Conservation (phyloP, 2,888 invertebrate species). For the Elysia crispata region DNA sequence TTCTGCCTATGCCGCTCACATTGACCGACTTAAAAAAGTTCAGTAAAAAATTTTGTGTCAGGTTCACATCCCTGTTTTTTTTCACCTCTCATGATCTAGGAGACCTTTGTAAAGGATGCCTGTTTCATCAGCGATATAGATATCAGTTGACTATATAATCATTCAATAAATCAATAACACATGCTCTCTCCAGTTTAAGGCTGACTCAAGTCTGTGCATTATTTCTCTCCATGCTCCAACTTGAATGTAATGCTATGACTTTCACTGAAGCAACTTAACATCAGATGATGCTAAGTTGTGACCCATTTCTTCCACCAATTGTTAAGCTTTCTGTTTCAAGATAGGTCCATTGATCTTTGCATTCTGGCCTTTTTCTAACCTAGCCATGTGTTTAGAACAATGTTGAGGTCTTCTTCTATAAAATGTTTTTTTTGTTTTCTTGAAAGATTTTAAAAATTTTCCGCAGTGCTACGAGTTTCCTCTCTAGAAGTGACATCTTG, state of each 20-base stretch:
- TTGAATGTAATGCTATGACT: constrained; percentile 27
- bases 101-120: constrained; percentile 51
- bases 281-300: constrained; percentile 23
- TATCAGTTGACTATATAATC: constrained; percentile 34
- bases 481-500: constrained; percentile 9
- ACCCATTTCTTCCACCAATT: constrained; percentile 21
- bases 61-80: constrained; percentile 50
- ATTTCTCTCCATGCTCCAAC: constrained; percentile 14
- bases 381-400: constrained; percentile 18
- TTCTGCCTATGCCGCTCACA: no score
- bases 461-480: constrained; percentile 6
- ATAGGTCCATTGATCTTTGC: constrained; percentile 22
- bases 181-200: neutral
- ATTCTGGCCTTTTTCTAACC: constrained; percentile 5
- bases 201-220: constrained; percentile 3
- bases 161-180: constrained; percentile 14
- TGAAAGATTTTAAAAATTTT: constrained; percentile 17
- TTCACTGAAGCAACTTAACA: constrained; percentile 20
- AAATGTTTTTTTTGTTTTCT: constrained; percentile 7
- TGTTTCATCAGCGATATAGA: constrained; percentile 53
- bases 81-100: constrained; percentile 46
- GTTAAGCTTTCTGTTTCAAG: constrained; percentile 25
- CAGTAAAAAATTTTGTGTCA: no score
- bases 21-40: no score
- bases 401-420: constrained; percentile 24